Evolutionary conservation across 2,888 invertebrate species (phyloP), one percentile per base, ranked within the genome.

Genomic region (Allophyes oxyacanthae): DNA sequence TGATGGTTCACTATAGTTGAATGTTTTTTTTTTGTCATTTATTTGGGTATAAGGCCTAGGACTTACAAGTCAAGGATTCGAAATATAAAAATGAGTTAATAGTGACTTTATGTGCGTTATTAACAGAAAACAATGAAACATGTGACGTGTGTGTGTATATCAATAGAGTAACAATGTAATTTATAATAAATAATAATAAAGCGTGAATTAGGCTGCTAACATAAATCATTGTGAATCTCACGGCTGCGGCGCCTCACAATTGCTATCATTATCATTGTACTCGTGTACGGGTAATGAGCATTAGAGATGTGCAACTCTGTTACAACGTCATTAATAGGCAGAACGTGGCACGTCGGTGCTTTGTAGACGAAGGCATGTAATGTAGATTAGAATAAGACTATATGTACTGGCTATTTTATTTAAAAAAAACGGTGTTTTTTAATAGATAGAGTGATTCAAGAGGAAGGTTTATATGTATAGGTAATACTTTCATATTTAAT

Each of bases 211-310:
- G 38, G 26, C 49, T 50, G 40, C 6, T 25, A 37, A 15, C 58
- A 67, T 73, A 28, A 64, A 57, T 69, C 59, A 65, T 50, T 20
- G 36, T 36, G 37, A 38, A 48, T 65, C 61, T 54, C 46, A 50
- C 43, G 44, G 40, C 36, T 62, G 32, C 43, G 69, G 34, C 63
- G 69, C 43, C 51, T 13, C 37, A 41, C 51, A 64, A 41, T 53
- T 61, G 26, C 63, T 41, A 37, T 68, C 41, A 61, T 41, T 40
- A 40, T 41, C 26, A 26, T 26, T 28, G 11, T 40, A 26, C 2
- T 44, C 37, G 53, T 64, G 33, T 14, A 38, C 10, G 10, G 14
- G 7, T 61, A 57, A 58, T 65, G 41, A 57, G 33, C 26, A 8
- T 44, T 34, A 36, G 28, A 40, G 34, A 34, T 14, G 34, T 34